These are phyloP conservation scores for Anoplius nigerrimus DNA, from an alignment of 2,888 invertebrate genomes.

Conservation along the genomic window DNA sequence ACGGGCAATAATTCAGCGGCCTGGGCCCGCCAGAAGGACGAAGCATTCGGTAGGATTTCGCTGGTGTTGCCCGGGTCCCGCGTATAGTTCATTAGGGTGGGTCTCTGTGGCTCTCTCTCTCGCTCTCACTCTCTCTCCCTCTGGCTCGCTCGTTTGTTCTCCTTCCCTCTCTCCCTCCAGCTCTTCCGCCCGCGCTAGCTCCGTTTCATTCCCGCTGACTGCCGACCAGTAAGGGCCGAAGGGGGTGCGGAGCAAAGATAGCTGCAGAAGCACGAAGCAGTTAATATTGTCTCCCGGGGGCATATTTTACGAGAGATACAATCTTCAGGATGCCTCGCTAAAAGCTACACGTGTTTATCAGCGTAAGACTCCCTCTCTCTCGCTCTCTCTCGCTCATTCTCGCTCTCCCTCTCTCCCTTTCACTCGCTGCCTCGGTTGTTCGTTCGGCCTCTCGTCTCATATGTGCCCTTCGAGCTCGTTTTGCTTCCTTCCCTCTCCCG, in stretches of 20 bases:
- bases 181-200: too few relatives aligned
- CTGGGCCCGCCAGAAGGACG: slow-evolving; percentile 17
- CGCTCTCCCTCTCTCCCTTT: slow-evolving; percentile 34
- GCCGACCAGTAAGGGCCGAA: slow-evolving; percentile 18
- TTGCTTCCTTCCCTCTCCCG: background rate
- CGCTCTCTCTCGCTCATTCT: slow-evolving; percentile 33
- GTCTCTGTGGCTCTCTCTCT: slow-evolving; percentile 30
- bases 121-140: slow-evolving; percentile 1
- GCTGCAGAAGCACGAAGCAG: slow-evolving; percentile 71
- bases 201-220: too few relatives aligned
- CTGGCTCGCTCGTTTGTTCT: slow-evolving; percentile 2
- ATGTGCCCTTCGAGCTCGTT: slow-evolving; percentile 18
- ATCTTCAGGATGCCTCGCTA: slow-evolving; percentile 73
- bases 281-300: slow-evolving; percentile 74
- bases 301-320: slow-evolving; percentile 74
- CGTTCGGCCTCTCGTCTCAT: slow-evolving; percentile 35
- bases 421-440: slow-evolving; percentile 21
- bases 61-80: slow-evolving; percentile 49
- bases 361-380: slow-evolving; percentile 55
- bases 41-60: slow-evolving; percentile 42
- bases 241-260: slow-evolving; percentile 51
- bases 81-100: slow-evolving; percentile 61
- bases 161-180: too few relatives aligned
- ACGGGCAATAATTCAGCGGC: slow-evolving; percentile 58
- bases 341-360: slow-evolving; percentile 75